Evolutionary conservation across 2,888 invertebrate species (phyloP).

Genomic region (Steromphala cineraria): DNA sequence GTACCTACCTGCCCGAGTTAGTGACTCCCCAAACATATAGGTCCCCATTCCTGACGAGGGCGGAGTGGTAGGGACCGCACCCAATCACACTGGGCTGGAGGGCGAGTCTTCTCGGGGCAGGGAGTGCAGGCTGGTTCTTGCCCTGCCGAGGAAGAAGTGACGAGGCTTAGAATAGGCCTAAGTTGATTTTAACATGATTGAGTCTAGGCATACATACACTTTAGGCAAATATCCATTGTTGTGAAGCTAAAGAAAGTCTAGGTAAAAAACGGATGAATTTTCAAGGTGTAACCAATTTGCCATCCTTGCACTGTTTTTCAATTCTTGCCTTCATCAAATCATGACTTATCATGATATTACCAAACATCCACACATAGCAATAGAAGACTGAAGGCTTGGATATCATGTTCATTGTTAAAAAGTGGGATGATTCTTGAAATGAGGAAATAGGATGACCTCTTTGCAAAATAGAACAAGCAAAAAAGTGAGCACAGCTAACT

Average conservation of each 20-base stretch:
- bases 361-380: neutral
- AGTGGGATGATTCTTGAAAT: too few relatives aligned
- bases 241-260: neutral
- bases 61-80: constrained; percentile 81
- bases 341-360: neutral
- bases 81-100: constrained; percentile 74
- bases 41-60: constrained; percentile 79
- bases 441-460: too few relatives aligned
- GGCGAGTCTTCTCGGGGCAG: constrained; percentile 37
- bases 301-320: too few relatives aligned
- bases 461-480: too few relatives aligned
- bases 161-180: too few relatives aligned
- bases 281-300: too few relatives aligned
- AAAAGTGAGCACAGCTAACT: too few relatives aligned
- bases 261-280: too few relatives aligned
- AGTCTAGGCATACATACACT: neutral
- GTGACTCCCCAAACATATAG: constrained; percentile 81
- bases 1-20: constrained; percentile 63
- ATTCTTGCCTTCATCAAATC: neutral
- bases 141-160: neutral
- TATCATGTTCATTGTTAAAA: too few relatives aligned
- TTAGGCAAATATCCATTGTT: too few relatives aligned
- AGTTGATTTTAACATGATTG: too few relatives aligned
- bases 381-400: too few relatives aligned
- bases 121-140: neutral